Evolutionary conservation across 2,888 invertebrate genomes (phyloP).

Genomic region (Orchesellides sinensis): DNA sequence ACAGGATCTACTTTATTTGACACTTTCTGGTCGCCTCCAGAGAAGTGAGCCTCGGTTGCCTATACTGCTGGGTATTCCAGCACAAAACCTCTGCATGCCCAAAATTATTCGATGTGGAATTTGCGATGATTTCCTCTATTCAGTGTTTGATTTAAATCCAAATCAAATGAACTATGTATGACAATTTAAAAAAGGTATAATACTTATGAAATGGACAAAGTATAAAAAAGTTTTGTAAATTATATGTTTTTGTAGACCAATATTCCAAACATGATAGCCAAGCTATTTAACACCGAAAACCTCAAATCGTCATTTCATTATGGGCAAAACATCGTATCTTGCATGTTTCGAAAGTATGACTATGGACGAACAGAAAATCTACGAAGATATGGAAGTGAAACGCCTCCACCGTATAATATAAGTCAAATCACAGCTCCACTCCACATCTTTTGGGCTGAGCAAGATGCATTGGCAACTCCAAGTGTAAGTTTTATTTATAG

Average conservation of each 20-base stretch:
- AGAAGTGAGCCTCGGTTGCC: background rate
- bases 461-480: conserved; percentile 40
- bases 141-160: conserved; percentile 3
- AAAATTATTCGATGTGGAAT: conserved; percentile 23
- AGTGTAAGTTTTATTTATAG: too few species aligned
- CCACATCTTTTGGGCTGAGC: conserved; percentile 27
- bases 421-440: conserved; percentile 23
- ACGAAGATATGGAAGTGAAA: conserved; percentile 16
- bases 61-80: background rate
- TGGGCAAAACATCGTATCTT: conserved; percentile 26
- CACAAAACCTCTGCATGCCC: background rate
- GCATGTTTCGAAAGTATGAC: conserved; percentile 44
- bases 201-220: too few species aligned
- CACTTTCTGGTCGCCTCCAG: background rate
- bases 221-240: too few species aligned
- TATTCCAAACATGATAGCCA: conserved; percentile 33
- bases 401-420: conserved; percentile 32
- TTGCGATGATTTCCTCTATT: conserved; percentile 23
- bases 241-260: conserved; percentile 27
- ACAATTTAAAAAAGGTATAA: too few species aligned
- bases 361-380: conserved; percentile 32
- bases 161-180: conserved; percentile 42
- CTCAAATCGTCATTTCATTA: conserved; percentile 33
- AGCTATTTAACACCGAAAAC: conserved; percentile 12
- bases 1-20: too few species aligned